These are phyloP conservation scores for Yponomeuta evonymella DNA, from an alignment of 2,888 invertebrate species.

Conservation along the genomic window DNA sequence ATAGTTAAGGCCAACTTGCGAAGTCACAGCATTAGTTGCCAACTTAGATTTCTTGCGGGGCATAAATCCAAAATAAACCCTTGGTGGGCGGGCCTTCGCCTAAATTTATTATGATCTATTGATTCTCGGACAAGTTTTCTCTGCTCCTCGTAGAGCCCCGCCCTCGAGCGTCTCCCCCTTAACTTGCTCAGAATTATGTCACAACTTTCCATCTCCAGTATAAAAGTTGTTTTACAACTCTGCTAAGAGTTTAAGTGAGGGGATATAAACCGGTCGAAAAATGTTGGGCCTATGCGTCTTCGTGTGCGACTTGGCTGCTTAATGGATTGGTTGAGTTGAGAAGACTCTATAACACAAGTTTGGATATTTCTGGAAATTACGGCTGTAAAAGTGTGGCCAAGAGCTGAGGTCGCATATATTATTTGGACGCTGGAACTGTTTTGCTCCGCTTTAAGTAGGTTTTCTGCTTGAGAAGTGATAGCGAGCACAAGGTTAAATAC, in stretches of 20 bases:
- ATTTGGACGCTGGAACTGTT: too few relatives aligned
- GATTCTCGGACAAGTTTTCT: slow-evolving; percentile 33
- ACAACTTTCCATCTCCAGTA: slow-evolving; percentile 28
- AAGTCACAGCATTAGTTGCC: slow-evolving; percentile 13
- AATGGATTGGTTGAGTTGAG: slow-evolving; percentile 19
- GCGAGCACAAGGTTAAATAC: too few relatives aligned
- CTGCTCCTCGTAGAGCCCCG: slow-evolving; percentile 36
- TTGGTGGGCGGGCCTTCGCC: slow-evolving; percentile 17
- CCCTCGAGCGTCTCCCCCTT: slow-evolving; percentile 22
- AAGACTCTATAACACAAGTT: slow-evolving; percentile 2
- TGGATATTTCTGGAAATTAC: neutral
- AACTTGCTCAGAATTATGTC: slow-evolving; percentile 51
- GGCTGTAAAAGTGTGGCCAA: slow-evolving; percentile 6
- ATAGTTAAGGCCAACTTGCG: neutral
- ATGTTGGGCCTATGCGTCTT: slow-evolving; percentile 1
- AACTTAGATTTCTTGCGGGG: slow-evolving; percentile 5
- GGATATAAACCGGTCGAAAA: slow-evolving; percentile 23
- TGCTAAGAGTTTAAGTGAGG: slow-evolving; percentile 49
- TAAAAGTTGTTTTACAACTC: slow-evolving; percentile 61
- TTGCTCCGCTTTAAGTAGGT: too few relatives aligned
- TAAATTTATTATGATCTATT: slow-evolving; percentile 61
- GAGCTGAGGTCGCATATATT: neutral
- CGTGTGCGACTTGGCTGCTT: slow-evolving; percentile 15
- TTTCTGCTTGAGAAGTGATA: too few relatives aligned
- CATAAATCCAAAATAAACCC: slow-evolving; percentile 15